Evolutionary conservation across 1,140 invertebrate species (phyloP).

Genomic region (Cotesia chilonis): DNA sequence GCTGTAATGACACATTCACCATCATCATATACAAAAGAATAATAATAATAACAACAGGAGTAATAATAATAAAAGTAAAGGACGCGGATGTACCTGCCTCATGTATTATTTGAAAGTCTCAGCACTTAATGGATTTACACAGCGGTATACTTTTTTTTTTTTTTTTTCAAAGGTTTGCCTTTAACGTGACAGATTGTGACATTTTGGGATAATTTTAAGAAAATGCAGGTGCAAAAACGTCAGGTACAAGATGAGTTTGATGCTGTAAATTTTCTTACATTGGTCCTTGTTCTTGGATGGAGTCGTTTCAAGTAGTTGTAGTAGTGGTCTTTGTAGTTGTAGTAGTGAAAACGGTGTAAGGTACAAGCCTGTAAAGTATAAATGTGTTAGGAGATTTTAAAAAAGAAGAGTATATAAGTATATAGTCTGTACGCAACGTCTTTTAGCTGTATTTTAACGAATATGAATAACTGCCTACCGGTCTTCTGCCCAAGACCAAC

Average conservation of each 20-base stretch:
- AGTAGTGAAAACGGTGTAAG: no score
- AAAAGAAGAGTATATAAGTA: conserved; percentile 6
- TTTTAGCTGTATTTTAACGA: conserved; percentile 3
- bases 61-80: no score
- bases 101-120: no score
- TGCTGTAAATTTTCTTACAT: background rate
- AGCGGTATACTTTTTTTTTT: background rate
- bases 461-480: conserved; percentile 17
- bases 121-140: no score
- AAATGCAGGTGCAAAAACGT: conserved; percentile 30
- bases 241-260: conserved; percentile 8
- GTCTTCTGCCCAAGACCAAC: conserved; percentile 18
- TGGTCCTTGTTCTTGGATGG: background rate
- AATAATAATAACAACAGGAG: no score
- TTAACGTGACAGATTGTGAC: conserved; percentile 10
- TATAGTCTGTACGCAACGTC: background rate
- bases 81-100: no score
- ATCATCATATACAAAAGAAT: no score
- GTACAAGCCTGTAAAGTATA: no score
- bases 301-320: background rate
- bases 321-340: no score
- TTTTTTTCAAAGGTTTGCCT: background rate
- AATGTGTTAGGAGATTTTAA: no score
- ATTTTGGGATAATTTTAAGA: background rate
- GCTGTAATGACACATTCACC: no score